Base-by-base conservation (phyloP, 2,797 vertebrate genomes). In the Ceyx erithaca region DNA sequence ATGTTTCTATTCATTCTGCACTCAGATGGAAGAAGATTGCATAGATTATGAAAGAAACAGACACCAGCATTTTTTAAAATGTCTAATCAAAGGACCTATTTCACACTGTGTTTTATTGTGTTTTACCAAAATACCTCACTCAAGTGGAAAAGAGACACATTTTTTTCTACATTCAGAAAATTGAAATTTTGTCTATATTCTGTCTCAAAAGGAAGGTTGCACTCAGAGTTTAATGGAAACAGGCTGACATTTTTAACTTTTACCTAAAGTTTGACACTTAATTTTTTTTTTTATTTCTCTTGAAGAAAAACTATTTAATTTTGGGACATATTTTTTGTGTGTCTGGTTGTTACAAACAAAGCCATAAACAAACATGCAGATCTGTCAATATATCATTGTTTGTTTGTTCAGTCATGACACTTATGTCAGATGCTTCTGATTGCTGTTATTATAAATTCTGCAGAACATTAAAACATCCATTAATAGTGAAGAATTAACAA, bases 401-500 rank as follows among this genome's bases (percentile, higher is more conserved):
- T 92, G 57, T 45, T 30, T 92, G 57, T 45, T 30, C 81, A 80
- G 80, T 54, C 40, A 48, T 14, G 70, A 76, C 80, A 62, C 49
- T 54, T 30, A 79, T 76, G 86, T 86, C 70, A 71, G 21, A 55
- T 72, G 30, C 33, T 33, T 33, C 7, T 33, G 33, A 33, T 33
- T 33, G 33, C 80, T 73, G 33, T 48, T 46, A 26, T 59, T 82
- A 85, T 83, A 78, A 76, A 93, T 86, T 82, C 76, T 51, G 77
- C 55, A 61, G 84, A 66, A 22, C 15, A 76, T 76, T 64, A 90
- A 93, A 90, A 85, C 20, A 67, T 57, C 9, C 57, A 78, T 79
- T 89, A 90, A 87, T 76, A 71, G 23, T 52, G 66, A 90, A 87
- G 55, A 79, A 76, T 25, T 31, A 85, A 48, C 78, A 62, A 85